Evolutionary conservation across 2,113 vertebrate species (phyloP).

Genomic region (Ciconia maguari): DNA sequence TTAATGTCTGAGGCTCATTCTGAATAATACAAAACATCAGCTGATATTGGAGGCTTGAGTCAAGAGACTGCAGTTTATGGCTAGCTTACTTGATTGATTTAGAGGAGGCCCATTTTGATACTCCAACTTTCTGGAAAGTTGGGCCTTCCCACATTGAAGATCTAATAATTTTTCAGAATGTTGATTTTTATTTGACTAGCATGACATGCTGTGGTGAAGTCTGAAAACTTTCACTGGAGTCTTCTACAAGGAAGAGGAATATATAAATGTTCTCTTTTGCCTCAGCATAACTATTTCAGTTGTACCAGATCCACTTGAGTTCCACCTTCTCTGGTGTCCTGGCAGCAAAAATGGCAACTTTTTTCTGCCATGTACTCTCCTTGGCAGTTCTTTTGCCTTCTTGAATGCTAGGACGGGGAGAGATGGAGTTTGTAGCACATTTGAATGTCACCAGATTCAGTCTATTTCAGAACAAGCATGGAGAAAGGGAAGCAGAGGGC

Average conservation of each 20-base stretch:
- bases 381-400: not conserved
- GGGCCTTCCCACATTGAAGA: not conserved
- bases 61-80: not conserved
- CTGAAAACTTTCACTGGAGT: not conserved
- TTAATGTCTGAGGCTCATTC: not conserved
- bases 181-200: not conserved
- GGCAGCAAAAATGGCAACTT: not conserved
- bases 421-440: not conserved
- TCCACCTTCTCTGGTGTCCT: not conserved
- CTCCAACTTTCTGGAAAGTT: not conserved
- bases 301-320: not conserved
- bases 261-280: not conserved
- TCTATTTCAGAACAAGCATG: not conserved
- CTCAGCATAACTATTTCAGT: not conserved
- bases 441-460: not conserved
- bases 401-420: not conserved
- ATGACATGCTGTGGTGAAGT: not conserved
- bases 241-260: not conserved
- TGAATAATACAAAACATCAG: not conserved
- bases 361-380: not conserved
- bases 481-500: not conserved
- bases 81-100: not conserved
- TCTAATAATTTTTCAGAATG: not conserved
- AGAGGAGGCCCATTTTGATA: not conserved
- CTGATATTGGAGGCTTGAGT: not conserved